Evolutionary conservation across 2,797 vertebrate genomes (phyloP).

Genomic region (Artibeus lituratus): DNA sequence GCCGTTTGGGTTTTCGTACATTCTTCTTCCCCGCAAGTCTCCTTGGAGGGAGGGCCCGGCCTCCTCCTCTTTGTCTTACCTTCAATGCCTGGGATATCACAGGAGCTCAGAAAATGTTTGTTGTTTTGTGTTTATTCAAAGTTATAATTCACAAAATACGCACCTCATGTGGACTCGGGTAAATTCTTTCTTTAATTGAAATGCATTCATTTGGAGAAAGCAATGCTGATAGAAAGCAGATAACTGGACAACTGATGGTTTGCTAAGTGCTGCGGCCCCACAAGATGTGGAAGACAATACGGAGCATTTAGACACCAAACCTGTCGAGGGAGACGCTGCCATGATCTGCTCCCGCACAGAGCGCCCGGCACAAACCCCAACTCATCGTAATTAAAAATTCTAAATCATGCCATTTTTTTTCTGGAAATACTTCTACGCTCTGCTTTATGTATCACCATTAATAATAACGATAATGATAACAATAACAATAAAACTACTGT

Average conservation of each 20-base stretch:
- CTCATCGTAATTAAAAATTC: constrained; percentile 70
- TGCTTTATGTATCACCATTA: constrained; percentile 65
- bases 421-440: constrained; percentile 39
- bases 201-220: constrained; percentile 57
- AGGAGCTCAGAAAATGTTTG: constrained; percentile 60
- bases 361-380: neutral
- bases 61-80: constrained; percentile 43
- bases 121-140: constrained; percentile 66
- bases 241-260: constrained; percentile 42
- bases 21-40: neutral
- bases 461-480: constrained; percentile 62
- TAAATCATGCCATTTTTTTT: constrained; percentile 63
- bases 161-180: constrained; percentile 29
- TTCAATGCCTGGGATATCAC: neutral
- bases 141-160: constrained; percentile 72
- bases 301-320: constrained; percentile 55
- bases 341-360: neutral
- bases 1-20: fast-evolving
- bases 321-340: constrained; percentile 10
- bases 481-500: constrained; percentile 69
- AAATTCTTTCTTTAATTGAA: constrained; percentile 60
- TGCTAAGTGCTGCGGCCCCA: constrained; percentile 20
- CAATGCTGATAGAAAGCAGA: constrained; percentile 56
- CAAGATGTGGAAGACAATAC: constrained; percentile 54
- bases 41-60: neutral